Percentiles rank a stretch among this genome's conserved stretches.
These are phyloP conservation scores for Drosophila pseudotalamancana DNA, from an alignment of 2,888 invertebrate genomes.

Conservation along the genomic window DNA sequence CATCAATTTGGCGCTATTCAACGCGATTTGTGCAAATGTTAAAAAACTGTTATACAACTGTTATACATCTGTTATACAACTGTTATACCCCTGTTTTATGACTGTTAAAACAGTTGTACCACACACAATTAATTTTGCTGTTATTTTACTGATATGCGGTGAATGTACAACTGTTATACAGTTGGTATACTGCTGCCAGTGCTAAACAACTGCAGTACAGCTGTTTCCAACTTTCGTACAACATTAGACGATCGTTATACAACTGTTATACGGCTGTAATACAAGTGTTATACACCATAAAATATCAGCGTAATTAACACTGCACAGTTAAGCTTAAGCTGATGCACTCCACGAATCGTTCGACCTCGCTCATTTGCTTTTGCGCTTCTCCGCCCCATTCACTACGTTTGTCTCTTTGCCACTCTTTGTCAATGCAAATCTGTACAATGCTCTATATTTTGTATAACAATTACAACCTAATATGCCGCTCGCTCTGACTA, in stretches of 20 bases:
- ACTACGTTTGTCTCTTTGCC: conserved; percentile 2
- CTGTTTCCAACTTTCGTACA: background rate
- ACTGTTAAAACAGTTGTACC: background rate
- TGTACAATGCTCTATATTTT: conserved; percentile 58
- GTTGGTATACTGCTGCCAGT: background rate
- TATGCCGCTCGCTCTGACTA: conserved; percentile 42
- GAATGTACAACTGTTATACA: background rate
- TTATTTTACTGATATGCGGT: conserved; percentile 1
- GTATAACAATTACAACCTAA: conserved; percentile 30
- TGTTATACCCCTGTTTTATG: background rate
- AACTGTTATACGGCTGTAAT: conserved; percentile 4
- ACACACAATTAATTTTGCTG: background rate
- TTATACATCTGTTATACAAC: background rate
- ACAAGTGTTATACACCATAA: background rate
- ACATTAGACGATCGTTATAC: background rate
- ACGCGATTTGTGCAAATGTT: conserved; percentile 18
- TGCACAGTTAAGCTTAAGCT: conserved; percentile 6
- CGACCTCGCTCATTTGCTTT: conserved; percentile 9
- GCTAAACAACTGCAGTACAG: conserved; percentile 1
- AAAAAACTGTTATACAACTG: conserved; percentile 8
- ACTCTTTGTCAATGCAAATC: conserved; percentile 36
- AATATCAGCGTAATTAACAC: background rate
- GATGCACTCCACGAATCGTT: conserved; percentile 19
- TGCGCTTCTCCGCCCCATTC: background rate
- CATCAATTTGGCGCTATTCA: background rate